phyloP scores from a whole-genome alignment of 2,888 invertebrate genomes.

The Chaitophorus viminalis region DNA sequence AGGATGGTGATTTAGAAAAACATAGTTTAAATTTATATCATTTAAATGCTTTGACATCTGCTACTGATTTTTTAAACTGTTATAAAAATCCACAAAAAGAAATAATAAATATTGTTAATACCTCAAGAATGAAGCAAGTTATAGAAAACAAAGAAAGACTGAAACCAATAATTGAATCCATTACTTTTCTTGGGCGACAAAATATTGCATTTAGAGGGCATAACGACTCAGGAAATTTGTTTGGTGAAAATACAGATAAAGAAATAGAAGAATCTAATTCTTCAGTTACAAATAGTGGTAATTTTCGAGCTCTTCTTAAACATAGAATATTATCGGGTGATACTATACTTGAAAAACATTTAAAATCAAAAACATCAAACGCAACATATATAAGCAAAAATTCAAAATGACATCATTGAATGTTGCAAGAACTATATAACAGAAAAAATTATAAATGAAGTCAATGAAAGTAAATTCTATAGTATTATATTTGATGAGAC shows the following conservation, averaged over 20 bases:
- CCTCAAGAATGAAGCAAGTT: slow-evolving; percentile 51
- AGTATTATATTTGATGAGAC: no score
- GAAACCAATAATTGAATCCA: slow-evolving; percentile 63
- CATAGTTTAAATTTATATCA: slow-evolving; percentile 63
- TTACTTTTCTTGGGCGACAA: slow-evolving; percentile 64
- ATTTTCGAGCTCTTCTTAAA: slow-evolving; percentile 64
- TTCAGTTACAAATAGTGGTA: slow-evolving; percentile 62
- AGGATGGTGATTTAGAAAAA: slow-evolving; percentile 63
- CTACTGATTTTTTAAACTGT: slow-evolving; percentile 52
- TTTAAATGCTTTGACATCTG: slow-evolving; percentile 61
- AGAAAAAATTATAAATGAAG: slow-evolving; percentile 11
- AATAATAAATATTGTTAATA: slow-evolving; percentile 61
- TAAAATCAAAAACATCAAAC: no score
- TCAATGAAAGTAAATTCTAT: slow-evolving; percentile 63
- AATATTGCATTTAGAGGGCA: slow-evolving; percentile 63
- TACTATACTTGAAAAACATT: no score
- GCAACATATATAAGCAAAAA: slow-evolving; percentile 65
- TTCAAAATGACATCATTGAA: slow-evolving; percentile 65
- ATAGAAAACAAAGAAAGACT: no score
- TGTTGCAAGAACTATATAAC: slow-evolving; percentile 63
- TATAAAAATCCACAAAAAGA: slow-evolving; percentile 54
- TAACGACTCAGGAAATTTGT: slow-evolving; percentile 63
- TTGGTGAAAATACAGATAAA: slow-evolving; percentile 26
- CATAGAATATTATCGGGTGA: slow-evolving; percentile 20
- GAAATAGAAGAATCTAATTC: slow-evolving; percentile 2